A percentile compares a stretch with the other conserved stretches of the same genome.
These are phyloP conservation scores for Galeruca laticollis DNA, from an alignment of 2,888 invertebrate genomes.

Conservation along the genomic window DNA sequence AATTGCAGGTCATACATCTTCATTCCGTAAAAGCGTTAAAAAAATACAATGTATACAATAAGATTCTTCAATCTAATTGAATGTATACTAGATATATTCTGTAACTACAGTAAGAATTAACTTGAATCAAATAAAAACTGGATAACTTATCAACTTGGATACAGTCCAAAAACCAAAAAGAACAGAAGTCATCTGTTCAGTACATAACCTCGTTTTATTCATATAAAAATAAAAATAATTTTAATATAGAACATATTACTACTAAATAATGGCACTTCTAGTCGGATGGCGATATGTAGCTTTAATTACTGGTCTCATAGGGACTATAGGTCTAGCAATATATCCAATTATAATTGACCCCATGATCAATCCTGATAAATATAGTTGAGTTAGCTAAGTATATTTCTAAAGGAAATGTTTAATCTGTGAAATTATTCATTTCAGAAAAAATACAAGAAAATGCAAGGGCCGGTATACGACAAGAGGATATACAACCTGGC, in stretches of 20 bases:
- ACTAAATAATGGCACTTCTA: constrained; percentile 48
- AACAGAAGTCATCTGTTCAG: not conserved
- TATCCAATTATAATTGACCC: constrained; percentile 75
- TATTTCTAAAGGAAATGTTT: not conserved
- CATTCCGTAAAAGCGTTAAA: too few species aligned
- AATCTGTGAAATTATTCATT: constrained; percentile 37
- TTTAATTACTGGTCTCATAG: constrained; percentile 71
- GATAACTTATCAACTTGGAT: not conserved
- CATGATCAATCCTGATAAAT: constrained; percentile 72
- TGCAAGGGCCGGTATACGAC: constrained; percentile 67
- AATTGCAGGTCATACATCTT: too few species aligned
- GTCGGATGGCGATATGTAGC: constrained; percentile 72
- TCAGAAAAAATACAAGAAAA: constrained; percentile 67
- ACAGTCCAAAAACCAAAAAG: not conserved
- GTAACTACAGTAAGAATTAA: not conserved
- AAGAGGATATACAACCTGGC: constrained; percentile 72
- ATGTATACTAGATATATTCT: too few species aligned
- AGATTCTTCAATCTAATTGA: too few species aligned
- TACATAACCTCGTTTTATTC: not conserved
- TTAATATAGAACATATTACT: not conserved
- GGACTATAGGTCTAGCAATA: constrained; percentile 68
- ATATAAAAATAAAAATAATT: not conserved
- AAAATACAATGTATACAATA: too few species aligned
- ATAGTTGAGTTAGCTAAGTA: constrained; percentile 63
- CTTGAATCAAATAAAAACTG: not conserved